These are phyloP conservation scores for Liasis olivaceus DNA, from an alignment of 2,797 vertebrate species.

Conservation along the genomic window DNA sequence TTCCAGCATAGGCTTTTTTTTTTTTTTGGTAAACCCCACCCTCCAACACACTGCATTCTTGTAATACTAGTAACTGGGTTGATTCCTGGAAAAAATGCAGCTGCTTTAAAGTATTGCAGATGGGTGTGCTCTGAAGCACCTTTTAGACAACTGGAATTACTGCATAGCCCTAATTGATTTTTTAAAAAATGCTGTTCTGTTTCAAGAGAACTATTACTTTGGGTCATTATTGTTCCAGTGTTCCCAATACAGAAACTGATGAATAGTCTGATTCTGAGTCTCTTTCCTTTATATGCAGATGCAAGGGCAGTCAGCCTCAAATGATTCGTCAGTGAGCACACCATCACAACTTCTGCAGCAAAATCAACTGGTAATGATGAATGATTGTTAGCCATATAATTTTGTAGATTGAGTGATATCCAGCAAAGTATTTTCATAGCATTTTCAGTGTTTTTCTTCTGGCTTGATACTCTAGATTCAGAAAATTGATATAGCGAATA, in stretches of 20 bases:
- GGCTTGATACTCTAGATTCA: background rate
- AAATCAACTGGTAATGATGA: constrained; percentile 79
- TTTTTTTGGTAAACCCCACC: background rate
- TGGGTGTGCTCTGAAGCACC: background rate
- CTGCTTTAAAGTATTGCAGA: background rate
- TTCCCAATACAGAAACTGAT: constrained; percentile 43
- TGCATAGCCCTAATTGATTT: background rate
- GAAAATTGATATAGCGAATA: background rate
- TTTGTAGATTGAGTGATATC: background rate
- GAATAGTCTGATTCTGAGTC: constrained; percentile 50
- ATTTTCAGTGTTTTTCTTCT: background rate
- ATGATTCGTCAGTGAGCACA: constrained; percentile 71
- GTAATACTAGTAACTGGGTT: constrained; percentile 17
- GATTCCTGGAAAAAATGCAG: background rate
- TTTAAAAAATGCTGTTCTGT: background rate
- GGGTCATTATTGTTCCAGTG: constrained; percentile 27
- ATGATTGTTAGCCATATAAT: background rate
- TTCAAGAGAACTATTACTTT: constrained; percentile 15
- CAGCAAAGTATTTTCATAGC: background rate
- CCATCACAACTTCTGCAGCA: constrained; percentile 76
- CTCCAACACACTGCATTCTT: background rate
- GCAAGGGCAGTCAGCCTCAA: constrained; percentile 74
- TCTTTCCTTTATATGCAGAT: constrained; percentile 75
- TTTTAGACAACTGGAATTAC: background rate
- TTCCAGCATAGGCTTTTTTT: background rate